Evolutionary conservation across 2,797 vertebrate species (phyloP).

Genomic region (Manis pentadactyla): DNA sequence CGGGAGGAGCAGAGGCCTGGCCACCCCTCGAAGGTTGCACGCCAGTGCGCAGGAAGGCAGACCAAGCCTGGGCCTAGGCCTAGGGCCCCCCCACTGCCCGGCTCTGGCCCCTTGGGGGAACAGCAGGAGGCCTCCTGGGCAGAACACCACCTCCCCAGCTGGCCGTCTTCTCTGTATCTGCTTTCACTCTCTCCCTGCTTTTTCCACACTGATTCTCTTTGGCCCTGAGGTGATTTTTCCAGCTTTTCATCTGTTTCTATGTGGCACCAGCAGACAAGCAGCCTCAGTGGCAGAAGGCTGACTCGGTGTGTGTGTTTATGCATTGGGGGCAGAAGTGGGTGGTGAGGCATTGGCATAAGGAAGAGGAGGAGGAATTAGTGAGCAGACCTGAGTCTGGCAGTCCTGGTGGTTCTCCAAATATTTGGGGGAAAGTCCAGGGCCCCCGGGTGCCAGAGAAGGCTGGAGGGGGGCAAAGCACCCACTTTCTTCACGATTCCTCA

Average conservation of each 20-base stretch:
- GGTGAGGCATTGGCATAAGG: neutral
- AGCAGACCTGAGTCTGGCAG: neutral
- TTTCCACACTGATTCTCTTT: conserved; percentile 70
- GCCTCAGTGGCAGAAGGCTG: neutral
- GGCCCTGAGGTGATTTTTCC: conserved; percentile 70
- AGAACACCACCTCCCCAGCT: neutral
- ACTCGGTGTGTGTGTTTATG: neutral
- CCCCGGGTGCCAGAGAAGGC: neutral
- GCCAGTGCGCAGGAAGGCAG: neutral
- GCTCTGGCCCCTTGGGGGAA: neutral
- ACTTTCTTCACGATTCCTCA: neutral
- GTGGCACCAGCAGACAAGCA: neutral
- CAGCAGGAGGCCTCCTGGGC: neutral
- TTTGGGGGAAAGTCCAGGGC: neutral
- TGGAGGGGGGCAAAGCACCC: neutral
- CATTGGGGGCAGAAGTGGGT: neutral
- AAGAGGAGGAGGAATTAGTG: neutral
- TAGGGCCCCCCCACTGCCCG: neutral
- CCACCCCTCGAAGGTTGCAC: neutral
- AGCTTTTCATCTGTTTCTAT: conserved; percentile 53
- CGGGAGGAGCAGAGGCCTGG: neutral
- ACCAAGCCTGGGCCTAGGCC: neutral
- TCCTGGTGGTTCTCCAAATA: neutral
- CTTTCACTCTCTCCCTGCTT: conserved; percentile 34
- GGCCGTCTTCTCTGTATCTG: conserved; percentile 27